phyloP scores from a whole-genome alignment of 2,888 invertebrate species.

The Cerastis leucographa region DNA sequence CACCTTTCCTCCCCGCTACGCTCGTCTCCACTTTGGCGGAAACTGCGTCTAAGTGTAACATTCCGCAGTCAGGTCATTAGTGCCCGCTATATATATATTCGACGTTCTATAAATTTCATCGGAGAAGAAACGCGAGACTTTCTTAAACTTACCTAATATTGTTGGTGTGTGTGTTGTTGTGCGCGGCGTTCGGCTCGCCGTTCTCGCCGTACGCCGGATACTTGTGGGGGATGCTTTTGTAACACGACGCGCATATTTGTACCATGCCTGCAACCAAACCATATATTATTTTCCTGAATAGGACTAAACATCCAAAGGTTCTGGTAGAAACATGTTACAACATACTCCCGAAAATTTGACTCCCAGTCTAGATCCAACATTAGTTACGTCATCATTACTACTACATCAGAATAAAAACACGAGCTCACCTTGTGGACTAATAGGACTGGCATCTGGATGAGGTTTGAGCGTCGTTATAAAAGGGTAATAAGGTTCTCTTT shows the following conservation, averaged over 20 bases:
- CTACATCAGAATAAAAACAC: neutral
- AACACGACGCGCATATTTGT: slow-evolving; percentile 96
- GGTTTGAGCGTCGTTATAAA: slow-evolving; percentile 95
- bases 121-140: neutral
- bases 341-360: neutral
- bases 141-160: slow-evolving; percentile 83
- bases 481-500: slow-evolving; percentile 97
- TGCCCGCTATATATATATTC: neutral
- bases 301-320: neutral
- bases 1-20: neutral
- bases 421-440: slow-evolving; percentile 94
- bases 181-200: slow-evolving; percentile 86
- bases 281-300: neutral
- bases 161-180: slow-evolving; percentile 83
- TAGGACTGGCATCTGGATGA: slow-evolving; percentile 96
- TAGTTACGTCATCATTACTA: neutral
- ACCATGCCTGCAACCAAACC: slow-evolving; percentile 92
- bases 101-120: neutral
- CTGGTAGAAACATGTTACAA: neutral
- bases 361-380: neutral
- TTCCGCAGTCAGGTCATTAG: neutral
- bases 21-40: neutral
- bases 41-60: neutral
- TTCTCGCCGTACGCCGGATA: slow-evolving; percentile 93
- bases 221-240: slow-evolving; percentile 95